These are phyloP conservation scores for Branchinecta lynchi DNA, from an alignment of 1,140 invertebrate species.

Conservation along the genomic window DNA sequence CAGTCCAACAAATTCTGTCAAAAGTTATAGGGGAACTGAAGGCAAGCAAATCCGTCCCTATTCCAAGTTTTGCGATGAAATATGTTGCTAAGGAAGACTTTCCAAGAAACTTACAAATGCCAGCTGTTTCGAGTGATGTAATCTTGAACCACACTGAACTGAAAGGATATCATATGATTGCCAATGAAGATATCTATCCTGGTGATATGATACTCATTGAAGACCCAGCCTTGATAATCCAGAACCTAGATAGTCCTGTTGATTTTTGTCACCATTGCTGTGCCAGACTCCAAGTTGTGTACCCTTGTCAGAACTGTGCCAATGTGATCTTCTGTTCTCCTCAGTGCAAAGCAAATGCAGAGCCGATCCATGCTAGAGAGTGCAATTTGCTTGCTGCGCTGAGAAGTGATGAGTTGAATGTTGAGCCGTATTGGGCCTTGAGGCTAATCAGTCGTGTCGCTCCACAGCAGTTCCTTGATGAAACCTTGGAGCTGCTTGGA, in stretches of 20 bases:
- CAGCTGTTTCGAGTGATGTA: neutral
- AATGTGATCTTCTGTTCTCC: neutral
- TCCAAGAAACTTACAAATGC: neutral
- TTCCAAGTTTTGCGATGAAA: conserved; percentile 1
- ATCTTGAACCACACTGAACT: neutral
- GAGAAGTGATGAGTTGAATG: neutral
- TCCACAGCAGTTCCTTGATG: neutral
- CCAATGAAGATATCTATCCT: neutral
- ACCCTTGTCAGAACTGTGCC: neutral
- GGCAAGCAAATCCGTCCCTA: neutral
- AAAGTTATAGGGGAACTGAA: neutral
- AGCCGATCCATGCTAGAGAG: neutral
- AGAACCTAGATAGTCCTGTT: neutral
- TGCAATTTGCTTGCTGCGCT: neutral
- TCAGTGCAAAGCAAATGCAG: neutral
- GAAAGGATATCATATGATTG: neutral
- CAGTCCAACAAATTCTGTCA: neutral
- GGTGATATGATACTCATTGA: neutral
- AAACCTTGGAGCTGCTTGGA: neutral
- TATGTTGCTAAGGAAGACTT: conserved; percentile 1
- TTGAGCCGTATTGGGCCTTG: neutral
- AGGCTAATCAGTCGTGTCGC: neutral
- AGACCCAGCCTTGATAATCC: neutral
- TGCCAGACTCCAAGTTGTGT: neutral
- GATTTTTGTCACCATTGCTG: neutral